Evolutionary conservation across 2,888 invertebrate genomes (phyloP), one percentile per base, ranked within the genome.

Genomic region (Sphaerophoria rueppellii): DNA sequence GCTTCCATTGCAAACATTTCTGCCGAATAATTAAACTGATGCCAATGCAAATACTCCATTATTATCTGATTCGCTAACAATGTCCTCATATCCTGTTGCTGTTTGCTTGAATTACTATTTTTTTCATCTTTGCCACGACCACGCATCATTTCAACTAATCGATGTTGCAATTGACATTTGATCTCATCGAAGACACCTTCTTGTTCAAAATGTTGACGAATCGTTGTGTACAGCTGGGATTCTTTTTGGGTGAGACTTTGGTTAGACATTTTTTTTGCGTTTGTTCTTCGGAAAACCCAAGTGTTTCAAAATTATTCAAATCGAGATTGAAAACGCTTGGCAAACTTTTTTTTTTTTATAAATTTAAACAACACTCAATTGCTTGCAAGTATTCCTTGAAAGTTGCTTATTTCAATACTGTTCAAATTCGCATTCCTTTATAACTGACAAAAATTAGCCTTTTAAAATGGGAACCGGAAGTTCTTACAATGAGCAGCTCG

Each of bases 1-100:
- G 89, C 89, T 77, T 91, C 91, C 76, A 89, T 87, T 0, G 89
- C 87, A 58, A 91, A 90, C 81, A 91, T 91, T 78, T 91, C 89
- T 14, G 89, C 87, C 3, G 91, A 88, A 81, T 91, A 91, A n/a
- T 89, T 89, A 54, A 89, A 91, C 48, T 90, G 89, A 65, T 89
- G 90, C 91, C 91, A 91, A 40, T 89, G 83, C 0, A 91, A 88
- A 73, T 91, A 91, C 73, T 91, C 91, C 78, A 91, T 88, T 6
- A 91, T 89, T 14, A 91, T 78, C 94, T 90, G 88, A 79, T 89
- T 86, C 61, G 89, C 71, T 14, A 88, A 24, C 7, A 82, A 67
- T 24, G 88, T 88, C 1, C 89, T 88, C 11, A 88, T 52, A 73
- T 88, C 88, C 12, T 65, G 12, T 40, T 48, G 9, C 43, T 43